phyloP scores from a whole-genome alignment of 2,797 vertebrate genomes.

The Danio tinwini region DNA sequence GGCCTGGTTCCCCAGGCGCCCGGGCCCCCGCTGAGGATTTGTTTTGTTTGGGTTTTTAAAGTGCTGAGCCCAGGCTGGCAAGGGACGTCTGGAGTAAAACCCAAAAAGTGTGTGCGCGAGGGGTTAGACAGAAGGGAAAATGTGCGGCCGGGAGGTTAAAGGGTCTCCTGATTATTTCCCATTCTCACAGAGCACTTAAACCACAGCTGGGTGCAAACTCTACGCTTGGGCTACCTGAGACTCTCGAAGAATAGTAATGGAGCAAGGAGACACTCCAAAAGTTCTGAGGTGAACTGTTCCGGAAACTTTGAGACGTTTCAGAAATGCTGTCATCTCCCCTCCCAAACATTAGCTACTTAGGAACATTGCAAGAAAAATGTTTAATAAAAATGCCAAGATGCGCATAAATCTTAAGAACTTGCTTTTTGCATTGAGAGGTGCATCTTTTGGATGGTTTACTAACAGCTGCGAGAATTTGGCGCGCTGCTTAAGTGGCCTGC shows the following conservation, averaged over 20 bases:
- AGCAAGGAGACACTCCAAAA: slow-evolving; percentile 15
- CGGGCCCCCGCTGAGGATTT: slow-evolving; percentile 26
- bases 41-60: slow-evolving; percentile 56
- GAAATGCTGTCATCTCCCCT: not conserved
- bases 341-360: too few relatives aligned
- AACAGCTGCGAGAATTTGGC: too few relatives aligned
- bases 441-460: too few relatives aligned
- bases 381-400: too few relatives aligned
- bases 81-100: slow-evolving; percentile 36
- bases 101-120: slow-evolving; percentile 11
- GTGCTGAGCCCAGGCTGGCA: slow-evolving; percentile 43
- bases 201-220: slow-evolving; percentile 42
- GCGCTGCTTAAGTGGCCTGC: too few relatives aligned
- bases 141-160: slow-evolving; percentile 17
- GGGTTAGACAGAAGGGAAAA: slow-evolving; percentile 3
- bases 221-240: slow-evolving; percentile 41
- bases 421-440: too few relatives aligned
- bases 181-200: slow-evolving; percentile 48
- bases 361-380: too few relatives aligned
- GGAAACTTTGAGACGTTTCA: slow-evolving; percentile 25
- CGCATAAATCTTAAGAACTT: too few relatives aligned
- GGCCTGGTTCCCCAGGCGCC: slow-evolving; percentile 28
- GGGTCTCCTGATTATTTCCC: slow-evolving; percentile 48
- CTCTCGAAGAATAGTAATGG: slow-evolving; percentile 39
- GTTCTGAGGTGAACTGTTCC: slow-evolving; percentile 29